A percentile compares a stretch with the other conserved stretches of the same genome.
These are phyloP conservation scores for Sinohyriopsis cumingii DNA, from an alignment of 2,888 invertebrate species.

Conservation along the genomic window DNA sequence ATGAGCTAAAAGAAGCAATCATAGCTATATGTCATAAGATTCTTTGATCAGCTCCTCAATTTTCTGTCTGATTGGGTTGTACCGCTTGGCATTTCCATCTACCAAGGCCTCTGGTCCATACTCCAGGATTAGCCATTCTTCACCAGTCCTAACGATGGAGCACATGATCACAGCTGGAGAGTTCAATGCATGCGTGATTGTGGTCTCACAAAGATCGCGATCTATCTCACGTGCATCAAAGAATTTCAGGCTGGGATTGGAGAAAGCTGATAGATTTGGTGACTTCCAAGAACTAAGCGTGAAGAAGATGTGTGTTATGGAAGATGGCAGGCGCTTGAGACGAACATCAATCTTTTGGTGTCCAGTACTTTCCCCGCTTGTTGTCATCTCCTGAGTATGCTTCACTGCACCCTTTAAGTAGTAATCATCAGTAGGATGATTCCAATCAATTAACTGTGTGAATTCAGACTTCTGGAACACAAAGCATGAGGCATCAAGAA, in stretches of 20 bases:
- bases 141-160: constrained; percentile 10
- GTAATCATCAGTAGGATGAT: constrained; percentile 15
- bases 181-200: constrained; percentile 17
- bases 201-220: constrained; percentile 19
- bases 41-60: too few relatives aligned
- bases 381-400: constrained; percentile 17
- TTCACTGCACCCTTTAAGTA: constrained; percentile 8
- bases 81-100: constrained; percentile 21
- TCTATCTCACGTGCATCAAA: constrained; percentile 15
- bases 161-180: constrained; percentile 30
- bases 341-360: constrained; percentile 22
- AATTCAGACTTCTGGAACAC: constrained; percentile 14
- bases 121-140: constrained; percentile 22
- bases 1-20: too few relatives aligned
- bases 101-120: constrained; percentile 11
- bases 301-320: constrained; percentile 23
- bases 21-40: too few relatives aligned
- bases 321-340: constrained; percentile 15
- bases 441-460: constrained; percentile 18
- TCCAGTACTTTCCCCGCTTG: constrained; percentile 11
- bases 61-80: constrained; percentile 8
- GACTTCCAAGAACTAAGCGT: constrained; percentile 26
- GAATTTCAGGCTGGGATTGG: constrained; percentile 20
- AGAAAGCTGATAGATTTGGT: constrained; percentile 17
- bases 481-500: constrained; percentile 24